These are phyloP conservation scores for Bathybates hornii DNA, from an alignment of 2,113 vertebrate genomes.

Conservation along the genomic window DNA sequence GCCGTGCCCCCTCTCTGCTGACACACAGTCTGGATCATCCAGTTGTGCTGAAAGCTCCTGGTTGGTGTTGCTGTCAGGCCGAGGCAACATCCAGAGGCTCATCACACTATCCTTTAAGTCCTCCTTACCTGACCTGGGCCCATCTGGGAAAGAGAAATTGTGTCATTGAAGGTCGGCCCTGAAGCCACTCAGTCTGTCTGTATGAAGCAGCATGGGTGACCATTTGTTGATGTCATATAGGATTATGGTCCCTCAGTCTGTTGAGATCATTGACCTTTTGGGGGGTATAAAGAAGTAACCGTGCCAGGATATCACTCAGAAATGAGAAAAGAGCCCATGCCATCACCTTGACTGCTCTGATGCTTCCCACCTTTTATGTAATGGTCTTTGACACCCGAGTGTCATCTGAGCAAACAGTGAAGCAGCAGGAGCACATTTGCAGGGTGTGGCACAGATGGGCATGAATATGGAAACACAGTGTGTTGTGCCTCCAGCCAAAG, in stretches of 20 bases:
- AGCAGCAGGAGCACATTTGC: conserved; percentile 44
- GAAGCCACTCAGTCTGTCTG: conserved; percentile 26
- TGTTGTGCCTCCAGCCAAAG: conserved; percentile 2
- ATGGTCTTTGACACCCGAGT: conserved; percentile 40
- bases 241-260: conserved; percentile 34
- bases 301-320: background rate
- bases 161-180: conserved; percentile 23
- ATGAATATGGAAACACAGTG: conserved; percentile 57
- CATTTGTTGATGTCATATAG: conserved; percentile 22
- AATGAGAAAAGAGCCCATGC: background rate
- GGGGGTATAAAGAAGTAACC: background rate
- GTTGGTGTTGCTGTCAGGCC: conserved; percentile 2
- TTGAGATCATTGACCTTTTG: conserved; percentile 24
- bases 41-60: conserved; percentile 36
- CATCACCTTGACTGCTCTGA: conserved; percentile 33
- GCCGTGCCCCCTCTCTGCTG: background rate
- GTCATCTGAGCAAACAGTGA: conserved; percentile 42
- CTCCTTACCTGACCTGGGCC: background rate
- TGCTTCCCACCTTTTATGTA: conserved; percentile 31
- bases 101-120: conserved; percentile 3
- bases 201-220: conserved; percentile 1
- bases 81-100: conserved; percentile 8
- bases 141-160: conserved; percentile 30
- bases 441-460: conserved; percentile 63
- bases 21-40: conserved; percentile 25